Base-by-base conservation (phyloP, 2,797 vertebrate species). In the Anguilla marmorata region DNA sequence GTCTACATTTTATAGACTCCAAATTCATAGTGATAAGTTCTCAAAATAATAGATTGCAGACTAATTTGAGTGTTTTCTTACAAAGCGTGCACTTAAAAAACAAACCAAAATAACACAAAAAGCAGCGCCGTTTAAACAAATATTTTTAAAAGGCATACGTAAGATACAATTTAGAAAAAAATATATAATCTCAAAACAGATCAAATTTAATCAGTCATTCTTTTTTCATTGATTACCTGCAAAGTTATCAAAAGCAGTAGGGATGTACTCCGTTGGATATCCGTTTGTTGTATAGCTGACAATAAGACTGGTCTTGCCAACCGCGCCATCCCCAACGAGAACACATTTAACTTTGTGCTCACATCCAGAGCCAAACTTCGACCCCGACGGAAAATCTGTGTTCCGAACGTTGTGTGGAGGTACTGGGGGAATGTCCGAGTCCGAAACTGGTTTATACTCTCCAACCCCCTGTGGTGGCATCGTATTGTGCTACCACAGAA, bases 271-370 rank as follows among this genome's bases (percentile, higher is more conserved):
- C 0, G 96, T 97, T 87, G 96, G 96, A 50, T 97, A 97, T 0
- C 96, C 96, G 33, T 97, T 97, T 60, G 96, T 97, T 88, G 96
- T 96, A 92, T 97, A 96, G 93, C 96, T 96, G 89, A 97, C 95
- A 87, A 97, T 95, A 86, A 97, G 93, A 92, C 96, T 97, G 85
- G 96, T 96, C 89, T 97, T 97, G 58, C 96, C 96, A 89, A 97
- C 96, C 2, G 96, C 96, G 90, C 96, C 96, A 92, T 97, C 96
- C 24, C 96, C 96, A 2, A 96, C 94, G 79, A 97, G 93, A 30
- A 97, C 96, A 37, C 96, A 96, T 92, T 96, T 96, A 89, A 96
- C 94, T 90, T 94, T 94, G 90, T 94, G 93, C 93, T 96, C 96
- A 56, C 91, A 54, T 6, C 91, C 94, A 74, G 92, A 90, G 84